A percentile compares a stretch with the other conserved stretches of the same genome.
Evolutionary conservation across 2,888 invertebrate genomes (phyloP).

Genomic region (Ormyrus rosae): DNA sequence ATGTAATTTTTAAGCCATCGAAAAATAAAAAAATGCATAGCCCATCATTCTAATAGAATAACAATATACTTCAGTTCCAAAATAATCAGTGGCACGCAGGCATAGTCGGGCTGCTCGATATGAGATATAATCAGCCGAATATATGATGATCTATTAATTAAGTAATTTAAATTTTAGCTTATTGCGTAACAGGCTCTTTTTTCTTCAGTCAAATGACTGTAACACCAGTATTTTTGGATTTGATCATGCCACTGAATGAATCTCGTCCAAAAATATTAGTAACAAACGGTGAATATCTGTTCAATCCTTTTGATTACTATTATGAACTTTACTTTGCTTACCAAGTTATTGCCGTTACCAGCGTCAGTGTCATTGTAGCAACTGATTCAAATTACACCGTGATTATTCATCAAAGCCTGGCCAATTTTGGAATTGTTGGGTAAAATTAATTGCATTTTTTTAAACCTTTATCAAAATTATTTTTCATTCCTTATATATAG

Average conservation of each 20-base stretch:
- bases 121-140: too few species aligned
- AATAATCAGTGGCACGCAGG: too few species aligned
- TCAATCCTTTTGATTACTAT: conserved; percentile 23
- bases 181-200: neutral
- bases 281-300: conserved; percentile 5
- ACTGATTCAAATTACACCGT: neutral
- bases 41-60: too few species aligned
- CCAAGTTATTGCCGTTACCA: neutral
- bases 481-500: too few species aligned
- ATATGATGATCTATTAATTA: neutral
- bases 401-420: conserved; percentile 14
- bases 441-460: neutral
- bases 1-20: too few species aligned
- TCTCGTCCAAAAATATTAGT: conserved; percentile 12
- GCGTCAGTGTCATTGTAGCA: neutral
- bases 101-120: too few species aligned
- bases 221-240: neutral
- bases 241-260: conserved; percentile 13
- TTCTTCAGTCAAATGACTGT: conserved; percentile 3
- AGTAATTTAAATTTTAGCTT: neutral
- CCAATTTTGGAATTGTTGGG: neutral
- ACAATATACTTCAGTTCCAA: too few species aligned
- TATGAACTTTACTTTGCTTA: neutral
- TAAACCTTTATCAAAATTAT: neutral
- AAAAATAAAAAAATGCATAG: too few species aligned